These are phyloP conservation scores for Daktulosphaira vitifoliae DNA, from an alignment of 1,140 invertebrate genomes.

Conservation along the genomic window DNA sequence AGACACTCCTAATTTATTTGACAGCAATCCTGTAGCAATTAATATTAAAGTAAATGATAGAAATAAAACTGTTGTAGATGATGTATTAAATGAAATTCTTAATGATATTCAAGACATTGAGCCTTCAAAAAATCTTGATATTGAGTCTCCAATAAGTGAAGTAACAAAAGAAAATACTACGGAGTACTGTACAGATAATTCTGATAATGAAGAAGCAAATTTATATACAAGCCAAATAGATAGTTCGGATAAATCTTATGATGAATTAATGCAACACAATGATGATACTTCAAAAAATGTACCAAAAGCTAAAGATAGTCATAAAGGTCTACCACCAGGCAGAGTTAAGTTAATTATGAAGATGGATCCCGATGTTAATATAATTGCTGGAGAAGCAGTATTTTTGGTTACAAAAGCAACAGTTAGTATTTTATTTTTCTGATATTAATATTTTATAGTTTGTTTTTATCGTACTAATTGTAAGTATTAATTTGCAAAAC, in stretches of 20 bases:
- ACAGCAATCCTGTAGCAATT: constrained; percentile 2
- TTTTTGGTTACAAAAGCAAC: constrained; percentile 33
- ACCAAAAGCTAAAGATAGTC: constrained; percentile 1
- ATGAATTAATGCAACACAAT: neutral
- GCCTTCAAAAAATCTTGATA: neutral
- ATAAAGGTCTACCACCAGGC: constrained; percentile 20
- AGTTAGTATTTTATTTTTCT: constrained; percentile 15
- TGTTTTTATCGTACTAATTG: too few species aligned
- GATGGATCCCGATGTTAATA: constrained; percentile 34
- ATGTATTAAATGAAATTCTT: neutral
- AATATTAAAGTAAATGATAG: neutral
- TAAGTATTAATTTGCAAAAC: too few species aligned
- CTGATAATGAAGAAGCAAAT: neutral
- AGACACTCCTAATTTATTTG: constrained; percentile 10
- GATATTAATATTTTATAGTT: too few species aligned
- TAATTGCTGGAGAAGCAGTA: constrained; percentile 17
- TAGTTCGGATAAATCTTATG: neutral
- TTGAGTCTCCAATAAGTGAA: too few species aligned
- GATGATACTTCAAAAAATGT: neutral
- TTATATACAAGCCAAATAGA: too few species aligned
- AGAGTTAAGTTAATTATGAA: constrained; percentile 35
- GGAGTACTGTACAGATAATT: neutral
- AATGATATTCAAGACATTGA: neutral
- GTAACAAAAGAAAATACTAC: neutral
- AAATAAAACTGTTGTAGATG: neutral